Evolutionary conservation across 2,113 vertebrate genomes (phyloP), one percentile per base, ranked within the genome.

Genomic region (Ellobius talpinus): DNA sequence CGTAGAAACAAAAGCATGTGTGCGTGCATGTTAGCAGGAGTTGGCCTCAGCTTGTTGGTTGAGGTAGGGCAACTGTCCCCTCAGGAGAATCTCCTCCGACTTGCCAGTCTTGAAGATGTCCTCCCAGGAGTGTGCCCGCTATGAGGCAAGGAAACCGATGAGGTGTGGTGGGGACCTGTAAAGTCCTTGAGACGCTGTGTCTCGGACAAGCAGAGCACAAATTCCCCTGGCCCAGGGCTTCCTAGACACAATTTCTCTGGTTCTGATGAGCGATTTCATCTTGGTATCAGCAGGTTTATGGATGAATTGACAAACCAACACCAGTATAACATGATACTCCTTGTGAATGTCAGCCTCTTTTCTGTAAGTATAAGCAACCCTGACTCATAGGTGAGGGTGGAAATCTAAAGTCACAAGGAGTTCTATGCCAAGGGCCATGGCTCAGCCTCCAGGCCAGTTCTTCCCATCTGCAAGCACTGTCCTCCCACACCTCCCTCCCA

Each of bases 401-500:
- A 45, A 73, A 42, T 11, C 52, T 42, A 45, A 39, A 36, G 81
- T 68, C 42, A 24, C 16, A 65, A 52, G 36, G 19, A 79, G 45
- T 17, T 84, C 29, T 39, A 14, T 63, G 58, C 76, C 26, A 2
- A 66, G 52, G 63, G 16, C 50, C 3, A 4, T 0, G 4, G 16
- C 26, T 11, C 58, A 24, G 47, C 39, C 79, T 21, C 1, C 1
- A 86, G 39, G 42, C 50, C 11, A 7, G 1, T 36, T 50, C 90
- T 13, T 19, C 24, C 10, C 31, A 70, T 36, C 42, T 8, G 7
- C 31, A n/a, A n/a, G n/a, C n/a, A 0, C 0, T 19, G 26, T 21
- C 16, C 29, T 52, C 73, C 47, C n/a, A 26, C 4, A 0, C 55
- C 19, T 21, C 61, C 36, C 16, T 2, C 3, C 11, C 10, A 3